Evolutionary conservation across 2,797 vertebrate genomes (phyloP).

Genomic region (Sitta carolinensis): DNA sequence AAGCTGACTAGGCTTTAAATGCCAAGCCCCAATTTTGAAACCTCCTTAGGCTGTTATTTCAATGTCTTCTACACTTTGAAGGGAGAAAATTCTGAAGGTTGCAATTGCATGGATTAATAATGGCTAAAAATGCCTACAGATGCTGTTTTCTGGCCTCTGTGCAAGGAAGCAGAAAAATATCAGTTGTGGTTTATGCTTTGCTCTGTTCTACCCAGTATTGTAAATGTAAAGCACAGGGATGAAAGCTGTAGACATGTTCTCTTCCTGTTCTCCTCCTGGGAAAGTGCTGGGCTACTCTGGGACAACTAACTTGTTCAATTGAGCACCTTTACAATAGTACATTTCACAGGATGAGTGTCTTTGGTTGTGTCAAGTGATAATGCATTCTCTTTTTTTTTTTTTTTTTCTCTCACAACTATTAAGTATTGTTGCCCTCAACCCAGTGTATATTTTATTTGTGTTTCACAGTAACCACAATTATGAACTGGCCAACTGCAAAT

Average conservation of each 20-base stretch:
- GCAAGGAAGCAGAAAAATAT: not conserved
- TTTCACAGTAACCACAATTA: not conserved
- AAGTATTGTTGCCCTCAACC: not conserved
- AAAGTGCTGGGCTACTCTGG: not conserved
- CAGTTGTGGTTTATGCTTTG: not conserved
- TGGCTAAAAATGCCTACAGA: constrained; percentile 13
- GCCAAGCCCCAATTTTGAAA: constrained; percentile 14
- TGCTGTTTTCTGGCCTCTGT: not conserved
- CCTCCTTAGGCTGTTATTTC: constrained; percentile 52
- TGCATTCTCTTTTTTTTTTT: not conserved
- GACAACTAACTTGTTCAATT: not conserved
- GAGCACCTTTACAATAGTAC: not conserved
- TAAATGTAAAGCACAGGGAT: not conserved
- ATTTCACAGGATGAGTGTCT: not conserved
- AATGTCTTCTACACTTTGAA: constrained; percentile 18
- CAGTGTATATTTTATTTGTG: not conserved
- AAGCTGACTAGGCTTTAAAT: constrained; percentile 55
- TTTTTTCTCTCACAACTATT: not conserved
- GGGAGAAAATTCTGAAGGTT: not conserved
- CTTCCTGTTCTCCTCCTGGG: not conserved
- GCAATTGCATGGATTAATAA: not conserved
- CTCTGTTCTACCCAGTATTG: not conserved
- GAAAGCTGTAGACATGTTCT: not conserved
- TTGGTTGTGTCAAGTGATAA: not conserved
- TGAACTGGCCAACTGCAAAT: not conserved